These are phyloP conservation scores for Pseudomyrmex concolor DNA, from an alignment of 1,140 invertebrate species.

Conservation along the genomic window DNA sequence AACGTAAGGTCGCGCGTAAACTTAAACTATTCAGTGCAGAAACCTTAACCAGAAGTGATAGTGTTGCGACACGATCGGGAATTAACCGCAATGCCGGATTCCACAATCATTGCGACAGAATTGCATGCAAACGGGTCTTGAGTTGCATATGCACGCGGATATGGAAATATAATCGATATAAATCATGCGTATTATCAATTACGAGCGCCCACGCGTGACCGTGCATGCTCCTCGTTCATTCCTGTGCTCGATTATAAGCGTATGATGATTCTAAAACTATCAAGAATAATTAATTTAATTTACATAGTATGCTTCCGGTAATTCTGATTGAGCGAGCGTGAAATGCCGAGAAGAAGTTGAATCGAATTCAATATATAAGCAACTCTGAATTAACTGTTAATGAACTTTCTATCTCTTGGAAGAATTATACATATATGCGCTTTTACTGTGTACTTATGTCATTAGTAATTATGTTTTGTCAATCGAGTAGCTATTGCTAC, in stretches of 20 bases:
- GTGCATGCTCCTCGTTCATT: neutral
- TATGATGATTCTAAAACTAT: constrained; percentile 45
- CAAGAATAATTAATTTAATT: constrained; percentile 38
- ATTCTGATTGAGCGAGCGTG: constrained; percentile 60
- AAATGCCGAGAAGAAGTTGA: constrained; percentile 29
- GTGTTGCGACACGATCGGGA: constrained; percentile 63
- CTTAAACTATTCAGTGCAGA: constrained; percentile 10
- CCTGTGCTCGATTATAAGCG: neutral
- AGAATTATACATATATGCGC: neutral
- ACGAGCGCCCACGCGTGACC: constrained; percentile 28
- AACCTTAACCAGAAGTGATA: constrained; percentile 73
- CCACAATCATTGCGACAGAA: neutral
- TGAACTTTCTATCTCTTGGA: neutral
- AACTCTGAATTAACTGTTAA: neutral
- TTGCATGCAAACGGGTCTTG: neutral
- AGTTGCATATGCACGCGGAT: neutral
- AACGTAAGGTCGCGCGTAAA: constrained; percentile 40
- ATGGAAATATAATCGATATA: neutral
- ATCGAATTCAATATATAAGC: neutral
- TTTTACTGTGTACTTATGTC: neutral
- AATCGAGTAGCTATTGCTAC: too few species aligned
- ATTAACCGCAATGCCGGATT: constrained; percentile 69
- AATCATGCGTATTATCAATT: constrained; percentile 40
- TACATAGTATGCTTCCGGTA: constrained; percentile 69
- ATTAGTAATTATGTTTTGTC: neutral